Base-by-base conservation (phyloP, 2,888 invertebrate species). In the Anarsia innoxiella region DNA sequence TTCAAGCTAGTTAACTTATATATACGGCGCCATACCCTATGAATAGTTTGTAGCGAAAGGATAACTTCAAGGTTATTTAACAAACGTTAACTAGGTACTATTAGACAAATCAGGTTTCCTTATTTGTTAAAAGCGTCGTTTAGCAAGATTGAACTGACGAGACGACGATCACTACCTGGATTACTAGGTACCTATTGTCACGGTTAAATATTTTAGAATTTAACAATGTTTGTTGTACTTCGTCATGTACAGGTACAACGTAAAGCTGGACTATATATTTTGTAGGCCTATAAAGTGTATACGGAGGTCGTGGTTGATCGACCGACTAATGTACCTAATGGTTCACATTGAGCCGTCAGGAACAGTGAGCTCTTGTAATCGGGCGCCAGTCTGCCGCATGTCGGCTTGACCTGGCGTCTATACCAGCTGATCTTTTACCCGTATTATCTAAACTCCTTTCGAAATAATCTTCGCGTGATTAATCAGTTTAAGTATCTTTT, bases 331-430 rank as follows among this genome's bases (percentile, higher is more conserved):
- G 59, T 65, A n/a, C n/a, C n/a, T n/a, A 60, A 67, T 63, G 59
- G 53, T 59, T 69, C 61, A 54, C 55, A 66, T 61, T 51, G 59
- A 57, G 59, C 49, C 56, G 53, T 49, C 45, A 55, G 57, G 66
- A 77, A 80, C 78, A 82, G 74, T 61, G 63, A 53, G 52, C 61
- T 64, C 66, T 78, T 79, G 70, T 80, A 53, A 55, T 46, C 44
- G 39, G 69, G 72, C 74, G 70, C 67, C 72, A 49, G 58, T 55
- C 57, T 66, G 73, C 55, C 70, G 58, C 54, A 57, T 66, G 73
- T 54, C 70, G 68, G 26, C 35, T 23, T 12, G 28, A 13, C 32
- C 31, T 15, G 29, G 23, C 30, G 25, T n/a, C 5, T 25, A 4
- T 4, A 9, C 25, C 25, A 25, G 25, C 25, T 19, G 4, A 19